Percentiles rank a stretch among this genome's conserved stretches.
Evolutionary conservation across 2,888 invertebrate genomes (phyloP).

Genomic region (Ornithoptera priamus): DNA sequence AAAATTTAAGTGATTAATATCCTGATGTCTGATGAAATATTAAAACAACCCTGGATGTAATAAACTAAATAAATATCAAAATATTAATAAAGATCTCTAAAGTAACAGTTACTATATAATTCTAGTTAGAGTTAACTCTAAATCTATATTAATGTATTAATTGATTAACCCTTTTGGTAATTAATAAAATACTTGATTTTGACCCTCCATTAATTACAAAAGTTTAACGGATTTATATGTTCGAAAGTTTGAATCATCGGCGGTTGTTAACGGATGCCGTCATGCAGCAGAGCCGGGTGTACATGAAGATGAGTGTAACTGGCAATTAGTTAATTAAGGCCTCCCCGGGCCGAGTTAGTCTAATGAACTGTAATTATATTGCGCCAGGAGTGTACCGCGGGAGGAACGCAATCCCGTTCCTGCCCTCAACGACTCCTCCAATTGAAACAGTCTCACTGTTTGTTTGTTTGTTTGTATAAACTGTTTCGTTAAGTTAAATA

Average conservation of each 20-base stretch:
- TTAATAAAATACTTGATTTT: too few relatives aligned
- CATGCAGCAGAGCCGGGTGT: constrained; percentile 30
- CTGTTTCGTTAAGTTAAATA: background rate
- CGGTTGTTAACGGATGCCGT: constrained; percentile 26
- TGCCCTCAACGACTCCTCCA: constrained; percentile 20
- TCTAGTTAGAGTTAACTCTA: too few relatives aligned
- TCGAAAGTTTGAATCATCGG: constrained; percentile 21
- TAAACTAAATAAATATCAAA: too few relatives aligned
- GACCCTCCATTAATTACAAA: too few relatives aligned
- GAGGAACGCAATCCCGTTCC: constrained; percentile 24
- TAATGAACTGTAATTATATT: constrained; percentile 71
- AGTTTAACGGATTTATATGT: background rate
- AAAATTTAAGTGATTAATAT: too few relatives aligned
- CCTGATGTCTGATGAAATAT: too few relatives aligned
- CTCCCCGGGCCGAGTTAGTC: constrained; percentile 49
- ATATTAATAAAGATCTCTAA: too few relatives aligned
- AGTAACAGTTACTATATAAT: too few relatives aligned
- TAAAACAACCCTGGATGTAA: too few relatives aligned
- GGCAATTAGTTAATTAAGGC: constrained; percentile 68
- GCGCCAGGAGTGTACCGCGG: constrained; percentile 40
- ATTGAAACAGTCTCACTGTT: constrained; percentile 17
- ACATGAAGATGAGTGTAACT: constrained; percentile 33
- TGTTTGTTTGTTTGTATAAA: background rate
- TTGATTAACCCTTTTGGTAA: too few relatives aligned
- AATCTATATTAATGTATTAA: too few relatives aligned